phyloP scores from a whole-genome alignment of 1,140 invertebrate genomes.

The Homarus americanus region DNA sequence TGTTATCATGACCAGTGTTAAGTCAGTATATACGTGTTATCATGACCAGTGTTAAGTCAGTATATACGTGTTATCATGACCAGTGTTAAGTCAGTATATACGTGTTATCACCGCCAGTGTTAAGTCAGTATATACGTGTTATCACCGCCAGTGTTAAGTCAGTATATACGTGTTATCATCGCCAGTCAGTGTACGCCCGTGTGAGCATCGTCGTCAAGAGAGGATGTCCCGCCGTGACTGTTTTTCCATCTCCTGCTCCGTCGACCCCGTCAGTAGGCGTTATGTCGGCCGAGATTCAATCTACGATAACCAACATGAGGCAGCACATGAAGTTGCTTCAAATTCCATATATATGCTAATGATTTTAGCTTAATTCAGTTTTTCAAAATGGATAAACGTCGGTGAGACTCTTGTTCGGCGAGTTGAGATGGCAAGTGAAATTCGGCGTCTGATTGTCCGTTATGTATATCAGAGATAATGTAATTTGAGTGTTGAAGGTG shows the following conservation, averaged over 20 bases:
- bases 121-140: too few relatives aligned
- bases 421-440: background rate
- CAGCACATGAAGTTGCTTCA: slow-evolving; percentile 29
- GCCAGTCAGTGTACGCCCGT: too few relatives aligned
- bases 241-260: slow-evolving; percentile 27
- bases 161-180: too few relatives aligned
- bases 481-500: too few relatives aligned
- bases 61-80: too few relatives aligned
- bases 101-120: too few relatives aligned
- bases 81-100: too few relatives aligned
- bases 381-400: slow-evolving; percentile 20
- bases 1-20: too few relatives aligned
- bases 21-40: too few relatives aligned
- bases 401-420: background rate
- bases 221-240: slow-evolving; percentile 19
- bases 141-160: too few relatives aligned
- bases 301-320: slow-evolving; percentile 45
- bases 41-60: too few relatives aligned
- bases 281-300: slow-evolving; percentile 38
- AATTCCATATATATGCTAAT: slow-evolving; percentile 64
- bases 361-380: slow-evolving; percentile 33
- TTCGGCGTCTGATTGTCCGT: background rate
- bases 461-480: background rate
- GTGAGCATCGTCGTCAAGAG: background rate
- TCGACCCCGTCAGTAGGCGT: slow-evolving; percentile 18